These are phyloP conservation scores for Sisor rabdophorus DNA, from an alignment of 2,113 vertebrate genomes.

Conservation along the genomic window DNA sequence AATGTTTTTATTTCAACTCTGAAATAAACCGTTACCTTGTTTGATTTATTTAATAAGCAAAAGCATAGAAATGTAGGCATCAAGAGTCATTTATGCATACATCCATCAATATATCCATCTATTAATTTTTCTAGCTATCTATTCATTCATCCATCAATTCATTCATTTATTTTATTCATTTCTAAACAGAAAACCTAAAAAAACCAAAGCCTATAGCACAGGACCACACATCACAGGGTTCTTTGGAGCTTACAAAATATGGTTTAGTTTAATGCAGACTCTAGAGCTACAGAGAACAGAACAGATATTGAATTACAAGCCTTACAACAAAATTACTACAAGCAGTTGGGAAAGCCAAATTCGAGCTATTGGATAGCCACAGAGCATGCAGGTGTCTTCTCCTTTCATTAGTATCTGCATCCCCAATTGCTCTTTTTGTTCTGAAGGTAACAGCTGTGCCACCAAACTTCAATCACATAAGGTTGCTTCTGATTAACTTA, in stretches of 20 bases:
- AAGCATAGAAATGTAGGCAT: no score
- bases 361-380: neutral
- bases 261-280: conserved; percentile 29
- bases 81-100: neutral
- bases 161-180: no score
- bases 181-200: no score
- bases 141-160: no score
- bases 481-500: neutral
- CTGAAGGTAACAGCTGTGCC: conserved; percentile 18
- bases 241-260: neutral
- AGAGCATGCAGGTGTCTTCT: neutral
- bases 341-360: neutral
- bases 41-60: neutral
- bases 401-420: neutral
- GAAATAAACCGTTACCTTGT: neutral
- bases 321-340: neutral
- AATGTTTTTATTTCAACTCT: neutral
- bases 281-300: neutral
- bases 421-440: neutral
- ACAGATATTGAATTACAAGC: neutral
- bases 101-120: no score
- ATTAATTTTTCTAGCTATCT: no score
- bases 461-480: neutral
- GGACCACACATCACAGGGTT: neutral
- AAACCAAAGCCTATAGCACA: no score